Evolutionary conservation across 2,113 vertebrate genomes (phyloP), one percentile per base, ranked within the genome.

Genomic region (Hiodon alosoides): DNA sequence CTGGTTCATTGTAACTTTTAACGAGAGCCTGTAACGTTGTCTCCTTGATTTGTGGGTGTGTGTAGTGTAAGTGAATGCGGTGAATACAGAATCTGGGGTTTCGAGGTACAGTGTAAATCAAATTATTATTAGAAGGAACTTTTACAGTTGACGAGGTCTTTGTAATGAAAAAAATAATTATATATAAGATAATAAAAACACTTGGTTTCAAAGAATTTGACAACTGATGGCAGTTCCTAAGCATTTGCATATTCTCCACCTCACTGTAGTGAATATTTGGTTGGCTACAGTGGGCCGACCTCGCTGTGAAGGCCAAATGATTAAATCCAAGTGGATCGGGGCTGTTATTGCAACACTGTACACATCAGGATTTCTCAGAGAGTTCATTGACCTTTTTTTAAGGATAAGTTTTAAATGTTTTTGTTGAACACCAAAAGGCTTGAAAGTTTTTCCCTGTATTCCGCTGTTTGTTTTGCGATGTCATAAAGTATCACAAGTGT

Each of bases 1-100:
- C 47, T 50, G n/a, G 16, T 58, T n/a, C 4, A 47, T 60, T 48
- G 10, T 47, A 5, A 4, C 31, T 59, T 66, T 66, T 31, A 3
- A 6, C 7, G n/a, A 8, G 7, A n/a, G 13, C n/a, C 11, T 11
- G 31, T 58, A 47, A 58, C 69, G n/a, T 31, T 55, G 52, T 55
- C 54, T 69, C 5, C 16, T 31, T 17, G 17, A 17, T 47, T 67
- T 5, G 14, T 55, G 14, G 7, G 7, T 59, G 58, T 59, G 31
- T 59, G 14, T 59, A 57, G 31, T 48, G 10, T 8, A 57, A 59
- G 60, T 71, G 16, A 51, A n/a, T 31, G 58, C 60, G n/a, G n/a
- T 2, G 9, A 4, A 46, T 53, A 71, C 67, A 71, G 75, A 71
- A 71, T 71, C 75, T 76, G 75, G 75, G 75, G 68, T 76, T 76